Percentiles rank a stretch among this genome's conserved stretches.
Conservation (phyloP, 2,888 invertebrate genomes). For the Carpatolechia fugitivella region DNA sequence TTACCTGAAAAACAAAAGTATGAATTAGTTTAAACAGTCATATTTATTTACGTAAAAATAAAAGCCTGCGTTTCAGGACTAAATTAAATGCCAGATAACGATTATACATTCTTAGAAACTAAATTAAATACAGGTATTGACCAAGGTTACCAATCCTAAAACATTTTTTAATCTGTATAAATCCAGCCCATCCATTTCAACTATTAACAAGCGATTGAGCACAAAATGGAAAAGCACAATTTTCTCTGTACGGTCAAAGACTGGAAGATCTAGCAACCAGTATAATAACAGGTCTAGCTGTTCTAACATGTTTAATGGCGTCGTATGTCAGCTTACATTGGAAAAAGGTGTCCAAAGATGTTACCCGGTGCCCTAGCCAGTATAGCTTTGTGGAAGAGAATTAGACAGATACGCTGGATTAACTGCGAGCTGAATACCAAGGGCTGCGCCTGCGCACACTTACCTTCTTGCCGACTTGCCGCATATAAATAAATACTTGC, state of each 20-base stretch:
- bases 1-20: background rate
- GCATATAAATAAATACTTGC: background rate
- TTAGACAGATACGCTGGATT: conserved; percentile 13
- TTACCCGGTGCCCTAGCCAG: background rate
- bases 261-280: too few species aligned
- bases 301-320: too few species aligned
- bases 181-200: background rate
- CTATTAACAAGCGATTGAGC: background rate
- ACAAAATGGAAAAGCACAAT: background rate
- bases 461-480: conserved; percentile 43
- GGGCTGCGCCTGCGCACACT: conserved; percentile 27
- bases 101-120: too few species aligned
- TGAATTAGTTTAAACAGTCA: too few species aligned
- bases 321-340: too few species aligned
- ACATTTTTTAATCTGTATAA: background rate
- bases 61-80: too few species aligned
- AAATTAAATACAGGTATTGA: too few species aligned
- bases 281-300: too few species aligned
- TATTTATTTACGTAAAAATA: too few species aligned
- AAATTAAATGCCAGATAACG: too few species aligned
- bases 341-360: too few species aligned
- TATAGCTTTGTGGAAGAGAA: conserved; percentile 3
- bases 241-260: background rate
- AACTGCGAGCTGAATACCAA: conserved; percentile 38
- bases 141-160: background rate